Evolutionary conservation across 2,888 invertebrate species (phyloP).

Genomic region (Lepas anatifera): DNA sequence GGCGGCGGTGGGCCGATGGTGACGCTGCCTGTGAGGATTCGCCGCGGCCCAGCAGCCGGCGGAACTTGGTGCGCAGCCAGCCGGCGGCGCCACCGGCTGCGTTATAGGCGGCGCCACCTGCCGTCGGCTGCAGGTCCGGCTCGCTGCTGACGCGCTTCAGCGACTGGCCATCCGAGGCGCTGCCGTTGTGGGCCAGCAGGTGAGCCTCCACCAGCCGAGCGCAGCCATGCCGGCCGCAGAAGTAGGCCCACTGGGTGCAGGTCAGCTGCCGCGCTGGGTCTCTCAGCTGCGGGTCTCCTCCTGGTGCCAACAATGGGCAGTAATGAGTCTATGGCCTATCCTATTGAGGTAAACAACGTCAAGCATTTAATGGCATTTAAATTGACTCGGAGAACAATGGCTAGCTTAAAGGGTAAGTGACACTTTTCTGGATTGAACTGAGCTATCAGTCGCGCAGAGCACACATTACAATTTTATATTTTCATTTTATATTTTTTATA

Average conservation of each 20-base stretch:
- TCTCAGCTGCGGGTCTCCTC: not conserved
- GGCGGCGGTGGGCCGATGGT: not conserved
- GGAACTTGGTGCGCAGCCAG: not conserved
- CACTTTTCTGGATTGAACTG: no score
- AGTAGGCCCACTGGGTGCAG: not conserved
- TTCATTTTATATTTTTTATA: no score
- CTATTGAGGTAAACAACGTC: no score
- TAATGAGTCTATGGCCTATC: no score
- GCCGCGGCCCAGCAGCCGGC: not conserved
- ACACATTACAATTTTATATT: no score
- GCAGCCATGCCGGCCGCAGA: not conserved
- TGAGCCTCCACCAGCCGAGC: not conserved
- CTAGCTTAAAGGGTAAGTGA: no score
- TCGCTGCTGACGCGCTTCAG: constrained; percentile 7
- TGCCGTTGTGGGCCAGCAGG: not conserved
- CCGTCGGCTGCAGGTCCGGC: not conserved
- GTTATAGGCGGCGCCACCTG: not conserved
- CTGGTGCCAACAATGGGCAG: no score
- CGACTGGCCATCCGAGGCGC: not conserved
- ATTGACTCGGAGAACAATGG: no score
- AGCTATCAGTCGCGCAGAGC: no score
- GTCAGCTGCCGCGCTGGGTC: not conserved
- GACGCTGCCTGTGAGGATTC: not conserved
- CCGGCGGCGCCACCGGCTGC: not conserved
- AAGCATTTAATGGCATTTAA: no score